Conservation (phyloP, 2,888 invertebrate species). For the Myopa tessellatipennis region DNA sequence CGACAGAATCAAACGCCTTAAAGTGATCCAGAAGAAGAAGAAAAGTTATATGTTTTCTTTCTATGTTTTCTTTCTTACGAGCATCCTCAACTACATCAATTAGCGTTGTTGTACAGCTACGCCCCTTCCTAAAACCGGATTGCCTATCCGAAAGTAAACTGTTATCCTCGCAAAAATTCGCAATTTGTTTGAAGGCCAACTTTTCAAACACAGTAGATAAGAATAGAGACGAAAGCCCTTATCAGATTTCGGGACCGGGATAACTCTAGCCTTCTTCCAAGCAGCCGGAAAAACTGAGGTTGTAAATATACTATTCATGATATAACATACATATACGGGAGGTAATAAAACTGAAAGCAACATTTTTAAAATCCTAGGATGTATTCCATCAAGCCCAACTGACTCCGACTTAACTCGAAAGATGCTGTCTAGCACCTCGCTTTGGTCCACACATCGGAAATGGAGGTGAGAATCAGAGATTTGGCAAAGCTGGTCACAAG, state of each 20-base stretch:
- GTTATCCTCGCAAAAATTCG: not conserved
- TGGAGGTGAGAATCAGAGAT: not conserved
- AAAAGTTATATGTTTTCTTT: not conserved
- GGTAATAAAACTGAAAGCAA: not conserved
- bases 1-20: no score
- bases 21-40: no score
- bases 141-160: not conserved
- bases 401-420: not conserved
- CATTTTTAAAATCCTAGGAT: not conserved
- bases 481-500: no score
- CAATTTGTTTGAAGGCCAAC: not conserved
- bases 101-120: not conserved
- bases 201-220: not conserved
- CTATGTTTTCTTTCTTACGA: not conserved
- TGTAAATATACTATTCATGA: constrained; percentile 1
- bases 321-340: not conserved
- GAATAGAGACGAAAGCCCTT: not conserved
- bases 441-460: not conserved
- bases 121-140: not conserved
- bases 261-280: constrained; percentile 11
- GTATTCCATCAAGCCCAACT: no score
- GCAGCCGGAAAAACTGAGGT: not conserved
- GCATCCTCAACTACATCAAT: not conserved
- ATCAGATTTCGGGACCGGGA: not conserved
- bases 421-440: not conserved